phyloP scores from a whole-genome alignment of 92 coral and sea anemone species.

The Umimayanthus kanabou region DNA sequence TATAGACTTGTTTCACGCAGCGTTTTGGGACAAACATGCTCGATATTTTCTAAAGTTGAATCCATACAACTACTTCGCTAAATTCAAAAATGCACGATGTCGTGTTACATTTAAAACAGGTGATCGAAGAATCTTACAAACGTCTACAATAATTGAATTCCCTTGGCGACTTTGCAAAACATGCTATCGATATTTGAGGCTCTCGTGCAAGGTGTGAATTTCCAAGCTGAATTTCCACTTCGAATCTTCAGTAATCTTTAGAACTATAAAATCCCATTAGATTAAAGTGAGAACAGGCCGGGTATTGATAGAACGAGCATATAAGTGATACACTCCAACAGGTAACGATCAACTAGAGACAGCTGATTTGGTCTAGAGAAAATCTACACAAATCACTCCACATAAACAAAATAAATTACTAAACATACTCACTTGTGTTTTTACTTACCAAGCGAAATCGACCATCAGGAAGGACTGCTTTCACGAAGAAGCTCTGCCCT shows the following conservation, averaged over 20 bases:
- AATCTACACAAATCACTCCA: not conserved
- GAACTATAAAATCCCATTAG: constrained; percentile 27
- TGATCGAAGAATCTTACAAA: constrained; percentile 2
- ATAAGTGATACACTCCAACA: not conserved
- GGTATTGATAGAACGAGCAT: not conserved
- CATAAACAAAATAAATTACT: constrained; percentile 27
- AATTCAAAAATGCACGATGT: not conserved
- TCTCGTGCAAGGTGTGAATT: constrained; percentile 31
- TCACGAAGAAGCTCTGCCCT: constrained; percentile 83
- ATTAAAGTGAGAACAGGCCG: not conserved
- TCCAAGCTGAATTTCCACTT: constrained; percentile 8
- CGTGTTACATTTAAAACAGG: constrained; percentile 1
- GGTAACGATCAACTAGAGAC: not conserved
- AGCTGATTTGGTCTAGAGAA: constrained; percentile 32
- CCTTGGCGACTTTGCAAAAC: constrained; percentile 36
- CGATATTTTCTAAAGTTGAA: constrained; percentile 3
- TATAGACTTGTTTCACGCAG: constrained; percentile 18
- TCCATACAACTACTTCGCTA: not conserved
- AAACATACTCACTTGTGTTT: constrained; percentile 1
- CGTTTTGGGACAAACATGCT: not conserved
- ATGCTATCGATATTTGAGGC: not conserved
- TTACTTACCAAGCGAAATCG: constrained; percentile 86
- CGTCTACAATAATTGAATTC: constrained; percentile 25
- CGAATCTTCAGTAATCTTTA: not conserved
- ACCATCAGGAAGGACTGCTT: constrained; percentile 95